These are phyloP conservation scores for Agrotis puta DNA, from an alignment of 2,888 invertebrate species.

Conservation along the genomic window DNA sequence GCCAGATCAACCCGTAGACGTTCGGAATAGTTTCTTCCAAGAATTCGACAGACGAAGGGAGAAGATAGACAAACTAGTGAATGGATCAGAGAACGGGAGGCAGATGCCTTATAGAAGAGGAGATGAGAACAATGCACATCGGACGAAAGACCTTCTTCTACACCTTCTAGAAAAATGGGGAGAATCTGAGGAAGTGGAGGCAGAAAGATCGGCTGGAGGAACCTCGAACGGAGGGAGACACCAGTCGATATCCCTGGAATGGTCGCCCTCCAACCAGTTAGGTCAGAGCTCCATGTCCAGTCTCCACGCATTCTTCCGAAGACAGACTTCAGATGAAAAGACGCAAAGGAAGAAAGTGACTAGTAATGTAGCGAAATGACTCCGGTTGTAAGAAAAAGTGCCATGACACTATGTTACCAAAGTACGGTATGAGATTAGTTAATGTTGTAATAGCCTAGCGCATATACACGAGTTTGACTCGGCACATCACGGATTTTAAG, in stretches of 20 bases:
- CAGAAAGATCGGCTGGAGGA: constrained; percentile 89
- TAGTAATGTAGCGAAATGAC: constrained; percentile 62
- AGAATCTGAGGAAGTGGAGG: constrained; percentile 88
- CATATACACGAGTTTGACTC: constrained; percentile 50
- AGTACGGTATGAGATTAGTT: constrained; percentile 85
- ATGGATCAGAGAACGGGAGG: constrained; percentile 83
- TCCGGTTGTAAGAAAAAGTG: constrained; percentile 74
- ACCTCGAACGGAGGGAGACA: constrained; percentile 89
- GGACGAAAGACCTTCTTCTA: constrained; percentile 94
- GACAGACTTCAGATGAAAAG: constrained; percentile 90
- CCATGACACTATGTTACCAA: constrained; percentile 89
- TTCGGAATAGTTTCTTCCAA: constrained; percentile 89
- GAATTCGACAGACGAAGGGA: constrained; percentile 88
- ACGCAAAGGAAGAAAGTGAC: constrained; percentile 83
- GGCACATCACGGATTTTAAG: constrained; percentile 30
- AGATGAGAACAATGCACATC: constrained; percentile 92
- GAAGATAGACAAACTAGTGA: constrained; percentile 86
- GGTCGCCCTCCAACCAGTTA: constrained; percentile 93
- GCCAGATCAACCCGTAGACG: constrained; percentile 92
- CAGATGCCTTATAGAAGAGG: constrained; percentile 88
- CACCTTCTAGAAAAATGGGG: constrained; percentile 95
- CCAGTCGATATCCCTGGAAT: constrained; percentile 94
- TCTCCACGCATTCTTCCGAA: constrained; percentile 95
- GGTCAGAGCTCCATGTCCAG: constrained; percentile 95
- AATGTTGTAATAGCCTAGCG: constrained; percentile 66